Evolutionary conservation across 2,113 vertebrate genomes (phyloP), one percentile per base, ranked within the genome.

Genomic region (Hiodon tergisus): DNA sequence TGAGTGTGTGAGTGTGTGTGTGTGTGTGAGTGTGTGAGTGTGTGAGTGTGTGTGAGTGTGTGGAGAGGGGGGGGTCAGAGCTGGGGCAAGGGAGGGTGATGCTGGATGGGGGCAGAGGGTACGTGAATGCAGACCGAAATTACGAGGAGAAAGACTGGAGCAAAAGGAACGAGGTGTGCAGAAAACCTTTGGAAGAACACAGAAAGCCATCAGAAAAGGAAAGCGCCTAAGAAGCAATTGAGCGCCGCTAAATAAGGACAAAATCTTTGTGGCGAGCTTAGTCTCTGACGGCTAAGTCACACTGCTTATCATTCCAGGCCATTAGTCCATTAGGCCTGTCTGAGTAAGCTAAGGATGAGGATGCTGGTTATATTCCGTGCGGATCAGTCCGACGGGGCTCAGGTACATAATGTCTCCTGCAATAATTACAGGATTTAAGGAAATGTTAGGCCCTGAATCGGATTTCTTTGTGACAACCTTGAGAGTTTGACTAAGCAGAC

Each of bases 381-480:
- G 81, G 83, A 88, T 84, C 84, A 86, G 84, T 87, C 86, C 80
- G 86, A 78, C 78, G 76, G 77, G 80, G 82, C 79, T 82, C 86
- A 89, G 83, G 88, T 89, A 89, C 85, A 88, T 82, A 84, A 86
- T 87, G 82, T 84, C 84, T 87, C 86, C 85, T 77, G 79, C 81
- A 87, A 88, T 88, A 89, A 90, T 88, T 88, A 89, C 81, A 74
- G 85, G 85, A 88, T 90, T 90, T 87, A 88, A 77, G 71, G 67
- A 88, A 83, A 87, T 88, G 83, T 88, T 83, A 76, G 82, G 80
- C 85, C 87, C 88, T 88, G 87, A 88, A 85, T 89, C 79, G 83
- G 82, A 84, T 84, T 84, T 86, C 86, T 84, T 86, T 87, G 86
- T 87, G 84, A 85, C 83, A 84, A 82, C 71, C 81, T 79, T 78